phyloP scores from a whole-genome alignment of 1,140 invertebrate species.

The Uloborus diversus region DNA sequence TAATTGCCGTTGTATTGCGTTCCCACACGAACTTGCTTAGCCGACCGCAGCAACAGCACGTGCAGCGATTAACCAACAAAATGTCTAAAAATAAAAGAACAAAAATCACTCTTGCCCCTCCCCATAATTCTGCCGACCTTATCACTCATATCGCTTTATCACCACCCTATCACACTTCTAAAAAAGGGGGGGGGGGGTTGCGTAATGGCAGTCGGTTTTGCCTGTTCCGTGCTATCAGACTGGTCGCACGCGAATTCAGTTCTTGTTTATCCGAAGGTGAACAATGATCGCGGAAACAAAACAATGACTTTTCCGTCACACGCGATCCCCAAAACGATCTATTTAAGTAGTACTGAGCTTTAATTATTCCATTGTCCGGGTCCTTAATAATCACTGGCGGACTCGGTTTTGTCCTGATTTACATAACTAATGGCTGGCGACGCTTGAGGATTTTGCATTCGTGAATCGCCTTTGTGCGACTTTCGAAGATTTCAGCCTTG shows the following conservation, averaged over 20 bases:
- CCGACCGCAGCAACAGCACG: not conserved
- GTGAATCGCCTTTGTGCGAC: conserved; percentile 8
- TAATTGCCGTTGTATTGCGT: conserved; percentile 7
- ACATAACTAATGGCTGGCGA: conserved; percentile 15
- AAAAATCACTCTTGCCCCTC: not conserved
- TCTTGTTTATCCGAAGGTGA: conserved; percentile 22
- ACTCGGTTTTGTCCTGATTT: not conserved
- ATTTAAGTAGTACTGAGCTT: conserved; percentile 34
- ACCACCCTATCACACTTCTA: not conserved
- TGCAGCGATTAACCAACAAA: conserved; percentile 23
- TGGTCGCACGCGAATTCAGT: conserved; percentile 36
- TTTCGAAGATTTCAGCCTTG: not conserved
- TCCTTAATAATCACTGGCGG: conserved; percentile 11
- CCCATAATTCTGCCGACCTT: not conserved
- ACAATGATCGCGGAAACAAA: conserved; percentile 32
- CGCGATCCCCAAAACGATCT: conserved; percentile 38
- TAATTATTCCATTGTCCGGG: conserved; percentile 40
- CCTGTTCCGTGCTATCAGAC: not conserved
- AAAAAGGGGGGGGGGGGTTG: no score
- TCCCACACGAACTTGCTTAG: not conserved
- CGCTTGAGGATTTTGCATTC: not conserved
- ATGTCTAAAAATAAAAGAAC: not conserved
- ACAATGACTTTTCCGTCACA: conserved; percentile 21
- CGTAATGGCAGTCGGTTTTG: not conserved
- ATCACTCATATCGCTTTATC: conserved; percentile 37